Conservation (phyloP, 2,888 invertebrate genomes). For the Syrphus vitripennis region DNA sequence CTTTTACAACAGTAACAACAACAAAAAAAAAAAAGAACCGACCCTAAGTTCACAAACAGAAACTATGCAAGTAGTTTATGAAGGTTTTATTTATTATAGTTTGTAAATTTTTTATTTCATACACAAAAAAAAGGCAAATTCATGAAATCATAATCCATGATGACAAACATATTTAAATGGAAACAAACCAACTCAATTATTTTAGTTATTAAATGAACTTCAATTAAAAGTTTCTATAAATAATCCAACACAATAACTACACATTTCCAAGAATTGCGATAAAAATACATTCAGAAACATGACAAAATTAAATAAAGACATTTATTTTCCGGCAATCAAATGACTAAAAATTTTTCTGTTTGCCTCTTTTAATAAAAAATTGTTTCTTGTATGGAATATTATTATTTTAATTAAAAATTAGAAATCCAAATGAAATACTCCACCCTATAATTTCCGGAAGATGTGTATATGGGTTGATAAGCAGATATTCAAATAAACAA, state of each 20-base stretch:
- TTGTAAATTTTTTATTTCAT: not conserved
- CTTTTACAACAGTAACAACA: no score
- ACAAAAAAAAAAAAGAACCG: no score
- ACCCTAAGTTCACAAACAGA: not conserved
- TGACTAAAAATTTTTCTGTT: not conserved
- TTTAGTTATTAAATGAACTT: not conserved
- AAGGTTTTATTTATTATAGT: not conserved
- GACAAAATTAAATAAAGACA: not conserved
- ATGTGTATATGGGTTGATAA: not conserved
- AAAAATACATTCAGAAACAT: not conserved
- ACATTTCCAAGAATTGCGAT: not conserved
- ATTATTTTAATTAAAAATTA: not conserved
- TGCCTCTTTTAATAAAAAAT: no score
- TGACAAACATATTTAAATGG: no score
- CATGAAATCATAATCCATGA: no score
- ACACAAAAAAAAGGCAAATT: no score
- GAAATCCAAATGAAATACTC: not conserved
- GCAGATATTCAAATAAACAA: not conserved
- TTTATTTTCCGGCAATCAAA: not conserved
- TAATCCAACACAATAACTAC: no score
- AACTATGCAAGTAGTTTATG: not conserved
- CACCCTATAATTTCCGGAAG: not conserved
- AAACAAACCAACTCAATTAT: not conserved
- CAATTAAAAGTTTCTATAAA: not conserved
- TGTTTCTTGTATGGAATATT: not conserved